Base-by-base conservation (phyloP, 2,113 vertebrate species). In the Thamnophis sirtalis region DNA sequence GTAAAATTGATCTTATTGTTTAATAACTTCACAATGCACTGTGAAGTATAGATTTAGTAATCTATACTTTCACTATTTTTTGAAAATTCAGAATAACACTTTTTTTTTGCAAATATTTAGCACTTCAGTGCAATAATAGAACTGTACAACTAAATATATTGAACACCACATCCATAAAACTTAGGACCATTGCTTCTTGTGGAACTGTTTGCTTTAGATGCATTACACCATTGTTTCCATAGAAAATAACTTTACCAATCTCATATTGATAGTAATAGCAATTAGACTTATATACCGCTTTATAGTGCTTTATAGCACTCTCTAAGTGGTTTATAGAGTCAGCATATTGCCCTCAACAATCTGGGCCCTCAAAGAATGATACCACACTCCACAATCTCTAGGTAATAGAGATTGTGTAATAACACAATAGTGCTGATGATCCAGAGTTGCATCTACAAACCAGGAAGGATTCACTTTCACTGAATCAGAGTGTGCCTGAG, bases 1-100 rank as follows among this genome's bases (percentile, higher is more conserved):
- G 90, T 89, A 95, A 88, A 96, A 96, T 85, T 89, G 95, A 96
- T 91, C 92, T 94, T 63, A 91, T 89, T 95, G 95, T 50, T 26
- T 94, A 93, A 93, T 91, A 84, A 91, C 63, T 85, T 88, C 88
- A 91, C 48, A 89, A 94, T 58, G 60, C 88, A 94, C 60, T 43
- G 43, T 43, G 2, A 43, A 43, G 43, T 43, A 43, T 43, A 43
- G 92, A 21, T 90, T 53, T n/a, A 92, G 58, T 93, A 13, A 94
- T 73, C n/a, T 92, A 49, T 8, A 88, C 10, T 8, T 17, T 17
- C 88, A 88, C n/a, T 60, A 2, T 68, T 68, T 89, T 87, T 63
- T 9, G 1, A 19, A 21, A 13, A 89, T 38, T 24, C 24, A 89
- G 80, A 86, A 84, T 55, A 50, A 68, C 68, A 28, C 17, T 15